These are phyloP conservation scores for Achatina immaculata DNA, from an alignment of 1,140 invertebrate genomes.

Conservation along the genomic window DNA sequence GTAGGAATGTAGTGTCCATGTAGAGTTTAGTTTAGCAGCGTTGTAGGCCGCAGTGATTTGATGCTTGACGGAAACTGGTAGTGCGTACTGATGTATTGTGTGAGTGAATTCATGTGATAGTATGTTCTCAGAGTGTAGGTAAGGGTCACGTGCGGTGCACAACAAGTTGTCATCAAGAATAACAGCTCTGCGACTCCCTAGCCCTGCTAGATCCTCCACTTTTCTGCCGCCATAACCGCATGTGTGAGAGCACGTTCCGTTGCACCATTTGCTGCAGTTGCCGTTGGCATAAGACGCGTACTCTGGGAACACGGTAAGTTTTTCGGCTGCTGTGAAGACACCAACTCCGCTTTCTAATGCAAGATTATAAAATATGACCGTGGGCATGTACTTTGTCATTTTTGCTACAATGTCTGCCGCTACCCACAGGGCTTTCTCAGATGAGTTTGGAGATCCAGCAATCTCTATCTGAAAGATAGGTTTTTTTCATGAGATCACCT, in stretches of 20 bases:
- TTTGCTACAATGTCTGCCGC: conserved; percentile 16
- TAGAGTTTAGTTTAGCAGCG: conserved; percentile 7
- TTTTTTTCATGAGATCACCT: too few species aligned
- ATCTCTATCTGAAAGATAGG: conserved; percentile 9
- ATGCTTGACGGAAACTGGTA: conserved; percentile 33
- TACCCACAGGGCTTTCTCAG: neutral
- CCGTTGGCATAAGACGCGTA: conserved; percentile 36
- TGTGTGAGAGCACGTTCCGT: conserved; percentile 46
- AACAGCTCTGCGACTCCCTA: conserved; percentile 43
- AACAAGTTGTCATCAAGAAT: conserved; percentile 58
- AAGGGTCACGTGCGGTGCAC: conserved; percentile 57
- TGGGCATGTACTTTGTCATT: conserved; percentile 45
- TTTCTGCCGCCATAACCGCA: conserved; percentile 63
- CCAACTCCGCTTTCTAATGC: conserved; percentile 32
- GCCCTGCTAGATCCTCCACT: conserved; percentile 47
- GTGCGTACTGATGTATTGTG: conserved; percentile 48
- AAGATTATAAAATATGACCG: conserved; percentile 34
- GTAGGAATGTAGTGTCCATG: conserved; percentile 45
- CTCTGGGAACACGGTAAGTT: conserved; percentile 45
- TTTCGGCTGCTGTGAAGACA: conserved; percentile 41
- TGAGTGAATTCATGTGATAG: conserved; percentile 62
- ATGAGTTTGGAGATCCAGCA: neutral
- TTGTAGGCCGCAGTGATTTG: conserved; percentile 46
- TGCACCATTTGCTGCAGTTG: neutral
- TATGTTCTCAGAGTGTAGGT: conserved; percentile 51